Conservation (phyloP, 2,797 vertebrate species). For the Allobates femoralis region DNA sequence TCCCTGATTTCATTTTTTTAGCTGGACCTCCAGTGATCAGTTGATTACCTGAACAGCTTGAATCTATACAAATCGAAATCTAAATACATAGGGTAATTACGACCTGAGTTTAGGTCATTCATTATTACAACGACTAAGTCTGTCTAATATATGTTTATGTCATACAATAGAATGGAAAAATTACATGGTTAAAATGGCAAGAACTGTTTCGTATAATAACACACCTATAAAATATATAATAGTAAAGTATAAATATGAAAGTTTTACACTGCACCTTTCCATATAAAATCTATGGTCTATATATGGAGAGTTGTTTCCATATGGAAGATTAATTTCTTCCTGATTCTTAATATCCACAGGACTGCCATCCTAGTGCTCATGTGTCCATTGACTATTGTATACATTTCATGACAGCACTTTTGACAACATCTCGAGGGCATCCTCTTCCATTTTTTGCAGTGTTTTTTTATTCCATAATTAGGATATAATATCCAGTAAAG, state of each 20-base stretch:
- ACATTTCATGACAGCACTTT: neutral
- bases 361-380: neutral
- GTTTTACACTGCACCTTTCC: neutral
- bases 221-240: neutral
- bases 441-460: neutral
- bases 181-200: too few relatives aligned
- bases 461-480: conserved; percentile 11
- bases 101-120: too few relatives aligned
- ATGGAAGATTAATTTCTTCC: neutral
- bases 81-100: too few relatives aligned
- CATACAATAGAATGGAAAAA: too few relatives aligned
- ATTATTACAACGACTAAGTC: too few relatives aligned
- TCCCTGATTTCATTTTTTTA: too few relatives aligned
- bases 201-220: neutral
- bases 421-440: neutral
- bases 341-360: neutral
- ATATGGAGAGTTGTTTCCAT: neutral
- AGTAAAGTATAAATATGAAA: neutral
- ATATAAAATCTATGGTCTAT: neutral
- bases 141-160: too few relatives aligned
- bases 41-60: too few relatives aligned
- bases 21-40: too few relatives aligned
- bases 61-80: too few relatives aligned
- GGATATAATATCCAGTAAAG: conserved; percentile 16
- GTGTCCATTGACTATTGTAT: neutral